Conservation (phyloP, 2,113 vertebrate species). For the Bos indicus region DNA sequence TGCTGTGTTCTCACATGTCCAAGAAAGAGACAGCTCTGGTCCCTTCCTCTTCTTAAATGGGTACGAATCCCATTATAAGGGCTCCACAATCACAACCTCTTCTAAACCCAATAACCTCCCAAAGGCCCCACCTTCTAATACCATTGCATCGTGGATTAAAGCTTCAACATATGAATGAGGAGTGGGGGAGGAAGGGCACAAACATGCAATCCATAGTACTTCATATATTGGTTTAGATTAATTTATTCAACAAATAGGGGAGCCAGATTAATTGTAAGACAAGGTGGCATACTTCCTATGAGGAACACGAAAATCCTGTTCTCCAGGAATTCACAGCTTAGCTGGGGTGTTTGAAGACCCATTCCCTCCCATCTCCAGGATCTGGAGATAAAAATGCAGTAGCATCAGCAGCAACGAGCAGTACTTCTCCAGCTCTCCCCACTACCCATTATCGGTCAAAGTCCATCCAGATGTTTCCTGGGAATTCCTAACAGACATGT, state of each 20-base stretch:
- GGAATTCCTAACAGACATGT: neutral
- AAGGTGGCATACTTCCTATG: neutral
- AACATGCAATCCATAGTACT: neutral
- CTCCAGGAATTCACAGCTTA: neutral
- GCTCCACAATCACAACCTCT: neutral
- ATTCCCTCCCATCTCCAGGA: neutral
- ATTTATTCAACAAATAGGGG: neutral
- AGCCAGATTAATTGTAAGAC: neutral
- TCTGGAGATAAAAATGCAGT: neutral
- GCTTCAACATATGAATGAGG: neutral
- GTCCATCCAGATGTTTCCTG: neutral
- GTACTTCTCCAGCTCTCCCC: neutral
- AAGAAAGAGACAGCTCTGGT: neutral
- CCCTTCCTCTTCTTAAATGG: neutral
- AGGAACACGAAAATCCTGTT: neutral
- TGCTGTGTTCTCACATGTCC: neutral
- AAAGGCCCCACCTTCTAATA: neutral
- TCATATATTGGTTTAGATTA: neutral
- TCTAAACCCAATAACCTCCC: neutral
- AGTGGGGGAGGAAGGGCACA: neutral
- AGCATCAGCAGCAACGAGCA: neutral
- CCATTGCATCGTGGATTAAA: neutral
- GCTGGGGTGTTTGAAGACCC: neutral
- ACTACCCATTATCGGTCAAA: neutral
- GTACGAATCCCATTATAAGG: neutral